Base-by-base conservation (phyloP, 2,113 vertebrate species). In the Microcebus ravelobensis region DNA sequence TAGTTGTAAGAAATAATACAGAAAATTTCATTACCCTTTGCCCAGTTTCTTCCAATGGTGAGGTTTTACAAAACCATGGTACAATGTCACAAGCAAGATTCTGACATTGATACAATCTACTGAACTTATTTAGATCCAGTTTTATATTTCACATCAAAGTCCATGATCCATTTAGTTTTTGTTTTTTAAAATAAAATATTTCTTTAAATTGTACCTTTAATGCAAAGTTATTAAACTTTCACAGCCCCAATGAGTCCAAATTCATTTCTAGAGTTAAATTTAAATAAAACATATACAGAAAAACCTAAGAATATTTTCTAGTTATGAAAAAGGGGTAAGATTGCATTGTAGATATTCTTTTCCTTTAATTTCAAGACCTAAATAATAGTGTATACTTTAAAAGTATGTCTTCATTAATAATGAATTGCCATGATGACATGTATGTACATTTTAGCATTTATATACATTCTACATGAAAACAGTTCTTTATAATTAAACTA, bases 381-480 rank as follows among this genome's bases (percentile, higher is more conserved):
- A 76, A 10, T 2, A 89, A 83, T 18, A 42, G 83, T 88, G 25
- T 86, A 0, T 1, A 42, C 45, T 71, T 96, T 94, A 18, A 17
- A 96, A 85, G 0, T 95, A 10, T 6, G 0, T 0, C 70, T 92
- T 96, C 0, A 70, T 94, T 88, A 91, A 70, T 42, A 93, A 23
- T 80, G 68, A 1, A 2, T 31, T 81, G 34, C 2, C 77, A 42
- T 74, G 84, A 67, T 3, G 67, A 0, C 0, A 13, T 3, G 2
- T 0, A 20, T 52, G 2, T 65, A 23, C 96, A 90, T 94, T 92
- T 31, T 0, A 87, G 0, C 67, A 48, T 92, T 95, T 97, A 1
- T n/a, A 36, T 85, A n/a, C 79, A 71, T 97, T 96, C 79, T 82
- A 13, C n/a, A 39, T 65, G 31, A 93, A 97, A 97, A 84, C 0